Conservation (phyloP, 2,888 invertebrate genomes). For the Coecobrya sp. region DNA sequence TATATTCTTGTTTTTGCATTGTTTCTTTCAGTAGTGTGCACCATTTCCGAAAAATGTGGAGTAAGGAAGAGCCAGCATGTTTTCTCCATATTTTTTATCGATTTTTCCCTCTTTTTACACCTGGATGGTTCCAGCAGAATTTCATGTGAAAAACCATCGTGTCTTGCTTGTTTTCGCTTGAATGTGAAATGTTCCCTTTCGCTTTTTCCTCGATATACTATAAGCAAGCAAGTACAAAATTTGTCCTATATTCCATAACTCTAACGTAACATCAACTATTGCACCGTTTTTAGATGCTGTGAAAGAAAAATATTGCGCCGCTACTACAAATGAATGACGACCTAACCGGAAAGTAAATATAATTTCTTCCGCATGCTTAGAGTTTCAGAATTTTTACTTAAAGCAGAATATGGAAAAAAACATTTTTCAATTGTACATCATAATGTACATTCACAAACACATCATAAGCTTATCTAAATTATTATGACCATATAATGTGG, state of each 20-base stretch:
- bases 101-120: slow-evolving; percentile 38
- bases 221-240: neutral
- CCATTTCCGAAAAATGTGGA: neutral
- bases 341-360: slow-evolving; percentile 43
- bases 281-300: neutral
- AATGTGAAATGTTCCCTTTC: neutral
- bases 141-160: slow-evolving; percentile 9
- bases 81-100: slow-evolving; percentile 17
- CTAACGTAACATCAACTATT: neutral
- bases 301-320: neutral
- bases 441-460: no score
- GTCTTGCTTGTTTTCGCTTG: neutral
- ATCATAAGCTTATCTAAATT: slow-evolving; percentile 12
- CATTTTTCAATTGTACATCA: neutral
- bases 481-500: slow-evolving; percentile 21
- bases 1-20: slow-evolving; percentile 7
- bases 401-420: neutral
- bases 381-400: neutral
- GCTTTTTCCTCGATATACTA: neutral
- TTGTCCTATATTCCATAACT: slow-evolving; percentile 26
- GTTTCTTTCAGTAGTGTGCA: neutral
- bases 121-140: slow-evolving; percentile 38
- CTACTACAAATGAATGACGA: slow-evolving; percentile 36
- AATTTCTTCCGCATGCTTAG: slow-evolving; percentile 26
- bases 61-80: neutral